phyloP scores from a whole-genome alignment of 2,113 vertebrate genomes.

The Nannospalax galili region DNA sequence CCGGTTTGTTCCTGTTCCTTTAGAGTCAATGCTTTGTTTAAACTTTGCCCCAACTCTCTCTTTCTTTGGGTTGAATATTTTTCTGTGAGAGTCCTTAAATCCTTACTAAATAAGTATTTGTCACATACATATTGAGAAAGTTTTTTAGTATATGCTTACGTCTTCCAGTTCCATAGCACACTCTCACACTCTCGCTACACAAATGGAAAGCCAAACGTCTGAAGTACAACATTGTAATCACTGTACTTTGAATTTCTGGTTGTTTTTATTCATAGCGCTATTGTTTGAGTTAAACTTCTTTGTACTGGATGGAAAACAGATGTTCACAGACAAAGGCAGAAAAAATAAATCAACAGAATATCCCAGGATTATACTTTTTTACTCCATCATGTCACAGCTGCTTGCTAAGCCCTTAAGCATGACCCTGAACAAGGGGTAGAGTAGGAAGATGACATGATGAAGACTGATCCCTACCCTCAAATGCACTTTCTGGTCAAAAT shows the following conservation, averaged over 20 bases:
- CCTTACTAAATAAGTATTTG: not conserved
- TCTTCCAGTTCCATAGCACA: not conserved
- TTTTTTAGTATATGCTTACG: not conserved
- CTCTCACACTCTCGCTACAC: not conserved
- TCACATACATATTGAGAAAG: not conserved
- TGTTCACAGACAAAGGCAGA: conserved; percentile 56
- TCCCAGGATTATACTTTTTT: conserved; percentile 30
- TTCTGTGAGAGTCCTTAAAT: not conserved
- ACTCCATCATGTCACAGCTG: not conserved
- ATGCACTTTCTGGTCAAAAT: not conserved
- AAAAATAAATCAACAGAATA: conserved; percentile 49
- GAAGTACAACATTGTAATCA: not conserved
- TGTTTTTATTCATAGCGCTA: conserved; percentile 43
- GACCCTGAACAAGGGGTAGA: not conserved
- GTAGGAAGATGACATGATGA: not conserved
- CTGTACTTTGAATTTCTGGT: conserved; percentile 1
- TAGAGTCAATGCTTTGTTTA: not conserved
- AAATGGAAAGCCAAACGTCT: not conserved
- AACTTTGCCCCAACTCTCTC: not conserved
- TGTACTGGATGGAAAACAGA: conserved; percentile 60
- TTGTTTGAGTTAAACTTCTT: conserved; percentile 57
- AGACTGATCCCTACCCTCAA: not conserved
- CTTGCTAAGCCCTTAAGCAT: not conserved
- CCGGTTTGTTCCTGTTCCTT: not conserved
- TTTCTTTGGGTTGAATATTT: not conserved